These are phyloP conservation scores for Trichopria drosophilae DNA, from an alignment of 2,888 invertebrate genomes.

Conservation along the genomic window DNA sequence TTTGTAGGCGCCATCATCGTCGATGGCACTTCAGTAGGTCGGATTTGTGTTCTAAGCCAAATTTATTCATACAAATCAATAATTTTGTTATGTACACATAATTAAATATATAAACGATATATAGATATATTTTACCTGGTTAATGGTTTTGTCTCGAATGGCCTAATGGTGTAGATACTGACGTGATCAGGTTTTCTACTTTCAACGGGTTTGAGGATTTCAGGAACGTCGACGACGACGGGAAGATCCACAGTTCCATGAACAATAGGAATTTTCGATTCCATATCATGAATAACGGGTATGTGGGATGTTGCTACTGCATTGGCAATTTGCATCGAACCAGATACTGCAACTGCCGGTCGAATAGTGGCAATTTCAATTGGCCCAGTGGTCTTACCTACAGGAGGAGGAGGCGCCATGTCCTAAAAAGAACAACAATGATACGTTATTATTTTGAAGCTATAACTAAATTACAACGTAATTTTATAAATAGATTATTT, in stretches of 20 bases:
- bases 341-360: conserved; percentile 52
- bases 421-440: conserved; percentile 41
- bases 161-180: conserved; percentile 52
- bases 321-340: conserved; percentile 55
- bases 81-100: neutral
- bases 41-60: conserved; percentile 34
- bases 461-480: neutral
- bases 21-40: conserved; percentile 45
- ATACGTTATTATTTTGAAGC: neutral
- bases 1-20: conserved; percentile 46
- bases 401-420: conserved; percentile 52
- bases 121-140: conserved; percentile 41
- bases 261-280: conserved; percentile 55
- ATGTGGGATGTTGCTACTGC: conserved; percentile 54
- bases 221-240: conserved; percentile 51
- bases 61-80: neutral
- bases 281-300: conserved; percentile 52
- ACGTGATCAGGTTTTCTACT: conserved; percentile 47
- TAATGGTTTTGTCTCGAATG: conserved; percentile 50
- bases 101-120: neutral
- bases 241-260: conserved; percentile 56
- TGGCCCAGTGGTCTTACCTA: conserved; percentile 22
- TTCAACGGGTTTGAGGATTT: conserved; percentile 45
- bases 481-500: neutral
- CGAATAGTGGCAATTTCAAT: conserved; percentile 49